Base-by-base conservation (phyloP, 2,797 vertebrate genomes). In the Poeciliopsis turneri region DNA sequence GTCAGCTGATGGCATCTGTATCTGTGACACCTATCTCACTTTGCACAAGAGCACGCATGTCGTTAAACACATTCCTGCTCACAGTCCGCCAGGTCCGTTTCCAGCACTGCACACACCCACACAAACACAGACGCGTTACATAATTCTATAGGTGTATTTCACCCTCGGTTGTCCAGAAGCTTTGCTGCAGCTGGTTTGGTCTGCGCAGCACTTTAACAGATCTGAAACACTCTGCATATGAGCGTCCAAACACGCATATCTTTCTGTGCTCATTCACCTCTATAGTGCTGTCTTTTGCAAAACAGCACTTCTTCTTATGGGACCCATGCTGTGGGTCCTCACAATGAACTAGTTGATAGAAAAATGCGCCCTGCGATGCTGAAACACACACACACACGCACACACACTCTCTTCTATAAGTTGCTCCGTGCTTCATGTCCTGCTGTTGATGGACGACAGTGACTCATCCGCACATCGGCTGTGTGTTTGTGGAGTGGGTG, bases 381-480 rank as follows among this genome's bases (percentile, higher is more conserved):
- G n/a, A 57, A 57, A 57, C 57, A 8, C 55, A 12, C 55, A 57
- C 53, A 11, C 12, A 33, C 15, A 30, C 69, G 45, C 12, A 33
- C 69, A 53, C 12, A 72, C 36, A 15, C 23, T 1, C 68, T 8
- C 25, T 25, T 13, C n/a, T 64, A 64, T 30, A 87, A 78, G 77
- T 82, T 76, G 84, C 85, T 85, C 73, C 68, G 66, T 25, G 81
- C 70, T 83, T 83, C 80, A 81, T 86, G 77, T 86, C 85, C 74
- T 86, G 78, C 78, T 87, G 75, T 69, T 80, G 81, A 81, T 84
- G 79, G 86, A 87, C 39, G 75, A 79, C 82, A 82, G 84, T 94
- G 92, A 93, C 88, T 94, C 92, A 91, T 87, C 82, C 59, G 71
- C 78, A 83, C 88, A 82, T 88, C 80, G 72, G 61, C 80, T 41